Evolutionary conservation across 2,888 invertebrate genomes (phyloP).

Genomic region (Xanthorhoe spadicearia): DNA sequence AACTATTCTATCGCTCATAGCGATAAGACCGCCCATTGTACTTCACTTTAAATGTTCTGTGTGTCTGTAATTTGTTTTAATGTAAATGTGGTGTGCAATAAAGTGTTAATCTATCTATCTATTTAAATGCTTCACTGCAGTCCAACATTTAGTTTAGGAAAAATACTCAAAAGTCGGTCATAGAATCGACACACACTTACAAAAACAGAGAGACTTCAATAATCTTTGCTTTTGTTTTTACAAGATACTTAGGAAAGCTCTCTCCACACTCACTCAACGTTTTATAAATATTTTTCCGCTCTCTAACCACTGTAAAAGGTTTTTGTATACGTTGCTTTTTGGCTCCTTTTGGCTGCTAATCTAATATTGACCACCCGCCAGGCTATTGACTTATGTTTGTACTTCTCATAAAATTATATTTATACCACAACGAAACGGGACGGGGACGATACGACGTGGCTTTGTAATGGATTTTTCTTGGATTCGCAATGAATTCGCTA

Average conservation of each 20-base stretch:
- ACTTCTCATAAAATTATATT: slow-evolving; percentile 70
- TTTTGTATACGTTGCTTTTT: slow-evolving; percentile 85
- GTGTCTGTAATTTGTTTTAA: too few species aligned
- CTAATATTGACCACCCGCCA: slow-evolving; percentile 83
- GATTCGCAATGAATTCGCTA: too few species aligned
- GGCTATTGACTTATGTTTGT: slow-evolving; percentile 85
- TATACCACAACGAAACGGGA: slow-evolving; percentile 13
- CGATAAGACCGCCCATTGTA: too few species aligned
- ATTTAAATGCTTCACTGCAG: too few species aligned
- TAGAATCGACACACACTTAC: not conserved
- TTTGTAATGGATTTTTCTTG: not conserved
- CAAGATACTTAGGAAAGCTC: slow-evolving; percentile 48
- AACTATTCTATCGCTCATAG: too few species aligned
- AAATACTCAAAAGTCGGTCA: too few species aligned
- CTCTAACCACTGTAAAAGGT: slow-evolving; percentile 83
- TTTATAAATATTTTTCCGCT: slow-evolving; percentile 81
- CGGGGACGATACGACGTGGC: not conserved
- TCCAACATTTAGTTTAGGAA: too few species aligned
- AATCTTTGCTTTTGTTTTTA: slow-evolving; percentile 24
- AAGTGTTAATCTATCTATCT: too few species aligned
- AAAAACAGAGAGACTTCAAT: not conserved
- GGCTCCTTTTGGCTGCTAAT: slow-evolving; percentile 84
- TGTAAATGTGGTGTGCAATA: too few species aligned
- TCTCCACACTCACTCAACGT: slow-evolving; percentile 62
- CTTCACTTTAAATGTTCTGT: too few species aligned